Base-by-base conservation (phyloP, 2,888 invertebrate species). In the Drosophila gaucha region DNA sequence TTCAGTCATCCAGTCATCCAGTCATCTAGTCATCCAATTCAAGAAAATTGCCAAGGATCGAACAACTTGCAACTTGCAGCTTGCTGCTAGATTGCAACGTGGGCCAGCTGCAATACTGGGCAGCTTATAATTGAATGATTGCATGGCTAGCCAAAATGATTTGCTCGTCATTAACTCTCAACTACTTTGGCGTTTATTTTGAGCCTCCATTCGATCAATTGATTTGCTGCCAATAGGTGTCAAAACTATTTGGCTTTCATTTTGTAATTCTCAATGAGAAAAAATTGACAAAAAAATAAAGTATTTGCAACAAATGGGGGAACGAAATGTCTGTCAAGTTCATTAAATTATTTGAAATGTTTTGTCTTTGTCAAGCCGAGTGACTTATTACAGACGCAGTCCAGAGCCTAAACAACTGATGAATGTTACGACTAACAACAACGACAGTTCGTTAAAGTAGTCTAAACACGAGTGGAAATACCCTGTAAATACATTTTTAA, bases 51-150 rank as follows among this genome's bases (percentile, higher is more conserved):
- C 74, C 52, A 39, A 54, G 41, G 56, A 52, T 63, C 65, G 47
- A 46, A 60, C 46, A 16, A 44, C 30, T 46, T 46, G 38, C 38
- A 57, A 16, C 38, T 14, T 39, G 57, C 52, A 50, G 18, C 50
- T n/a, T 24, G 26, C 36, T 31, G 38, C 24, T 9, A n/a, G n/a
- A n/a, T n/a, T 16, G 24, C 58, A 41, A 58, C 33, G 31, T 35
- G 43, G 60, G 60, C 9, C 59, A 36, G 60, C 24, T 12, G 51
- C 51, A 28, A 20, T 59, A 52, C 59, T 56, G 77, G 43, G 59
- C 60, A 67, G 80, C 88, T 88, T 79, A 84, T 86, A 84, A 84
- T 84, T 83, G 84, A 84, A 83, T 88, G 86, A 83, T 88, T 83
- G 88, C 88, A 84, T 72, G 80, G 71, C 67, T 16, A 49, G 59